Percentiles rank a stretch among this genome's conserved stretches.
phyloP scores from a whole-genome alignment of 2,797 vertebrate species.

The Ceyx erithaca region DNA sequence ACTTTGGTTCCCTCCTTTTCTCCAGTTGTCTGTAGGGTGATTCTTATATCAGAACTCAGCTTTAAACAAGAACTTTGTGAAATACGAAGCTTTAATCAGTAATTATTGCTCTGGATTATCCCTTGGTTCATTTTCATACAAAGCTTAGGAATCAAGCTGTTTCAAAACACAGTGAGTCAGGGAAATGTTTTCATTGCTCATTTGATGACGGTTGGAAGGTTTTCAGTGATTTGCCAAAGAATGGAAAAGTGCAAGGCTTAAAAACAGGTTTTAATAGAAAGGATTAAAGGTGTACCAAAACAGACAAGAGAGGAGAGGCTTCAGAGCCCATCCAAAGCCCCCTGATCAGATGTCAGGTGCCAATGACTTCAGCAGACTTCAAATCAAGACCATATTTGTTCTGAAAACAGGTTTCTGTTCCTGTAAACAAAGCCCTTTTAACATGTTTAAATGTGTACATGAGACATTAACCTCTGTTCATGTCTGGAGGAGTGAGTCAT shows the following conservation, averaged over 20 bases:
- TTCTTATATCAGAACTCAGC: neutral
- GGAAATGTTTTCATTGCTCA: neutral
- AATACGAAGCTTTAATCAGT: conserved; percentile 31
- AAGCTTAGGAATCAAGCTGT: conserved; percentile 43
- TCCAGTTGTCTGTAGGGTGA: neutral
- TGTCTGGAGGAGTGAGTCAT: neutral
- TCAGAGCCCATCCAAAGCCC: neutral
- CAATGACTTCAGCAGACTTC: neutral
- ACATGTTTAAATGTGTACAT: neutral
- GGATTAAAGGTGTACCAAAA: neutral
- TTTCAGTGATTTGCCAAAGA: conserved; percentile 18
- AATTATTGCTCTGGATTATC: neutral
- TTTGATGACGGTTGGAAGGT: neutral
- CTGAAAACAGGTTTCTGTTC: neutral
- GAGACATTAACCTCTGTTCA: neutral
- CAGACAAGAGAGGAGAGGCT: neutral
- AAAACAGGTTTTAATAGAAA: neutral
- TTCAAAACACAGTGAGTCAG: conserved; percentile 37
- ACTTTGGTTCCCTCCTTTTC: conserved; percentile 9
- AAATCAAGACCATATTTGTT: neutral
- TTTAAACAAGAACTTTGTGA: conserved; percentile 35
- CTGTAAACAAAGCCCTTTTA: neutral
- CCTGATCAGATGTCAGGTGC: neutral
- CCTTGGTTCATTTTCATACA: conserved; percentile 36
- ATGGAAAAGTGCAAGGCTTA: conserved; percentile 14